A percentile compares a stretch with the other conserved stretches of the same genome.
Evolutionary conservation across 2,797 vertebrate species (phyloP).

Genomic region (Hippoglossus hippoglossus): DNA sequence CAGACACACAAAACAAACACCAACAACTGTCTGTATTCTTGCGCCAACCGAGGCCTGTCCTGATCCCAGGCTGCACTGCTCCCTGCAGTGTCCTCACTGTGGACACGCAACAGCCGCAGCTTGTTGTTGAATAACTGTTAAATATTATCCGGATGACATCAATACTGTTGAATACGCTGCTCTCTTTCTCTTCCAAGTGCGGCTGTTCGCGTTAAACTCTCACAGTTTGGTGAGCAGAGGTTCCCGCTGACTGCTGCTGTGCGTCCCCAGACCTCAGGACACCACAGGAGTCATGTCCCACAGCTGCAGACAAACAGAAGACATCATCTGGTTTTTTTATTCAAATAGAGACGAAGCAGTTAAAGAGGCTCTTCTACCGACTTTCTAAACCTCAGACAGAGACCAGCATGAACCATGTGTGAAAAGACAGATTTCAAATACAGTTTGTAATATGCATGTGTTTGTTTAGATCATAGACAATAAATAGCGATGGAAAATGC

Average conservation of each 20-base stretch:
- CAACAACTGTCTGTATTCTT: constrained; percentile 20
- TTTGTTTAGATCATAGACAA: not conserved
- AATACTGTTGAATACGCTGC: constrained; percentile 3
- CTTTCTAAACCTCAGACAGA: not conserved
- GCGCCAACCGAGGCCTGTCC: constrained; percentile 10
- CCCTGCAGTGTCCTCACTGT: constrained; percentile 36
- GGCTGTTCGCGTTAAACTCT: not conserved
- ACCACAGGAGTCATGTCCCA: constrained; percentile 99
- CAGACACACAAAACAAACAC: constrained; percentile 30
- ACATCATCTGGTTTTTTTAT: not conserved
- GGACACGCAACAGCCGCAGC: constrained; percentile 26
- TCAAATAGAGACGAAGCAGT: not conserved
- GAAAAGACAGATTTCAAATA: not conserved
- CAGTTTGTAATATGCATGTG: not conserved
- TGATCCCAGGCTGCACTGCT: constrained; percentile 34
- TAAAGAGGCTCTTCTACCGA: not conserved
- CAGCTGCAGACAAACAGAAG: constrained; percentile 80
- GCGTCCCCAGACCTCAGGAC: constrained; percentile 84
- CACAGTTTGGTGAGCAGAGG: constrained; percentile 26
- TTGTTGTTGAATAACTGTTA: constrained; percentile 37
- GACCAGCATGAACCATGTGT: not conserved
- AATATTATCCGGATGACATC: constrained; percentile 55
- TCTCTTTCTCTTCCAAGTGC: constrained; percentile 19
- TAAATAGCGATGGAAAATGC: no score
- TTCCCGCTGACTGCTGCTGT: constrained; percentile 12